These are phyloP conservation scores for Sebastes oblongus DNA, from an alignment of 2,797 vertebrate species.

Conservation along the genomic window DNA sequence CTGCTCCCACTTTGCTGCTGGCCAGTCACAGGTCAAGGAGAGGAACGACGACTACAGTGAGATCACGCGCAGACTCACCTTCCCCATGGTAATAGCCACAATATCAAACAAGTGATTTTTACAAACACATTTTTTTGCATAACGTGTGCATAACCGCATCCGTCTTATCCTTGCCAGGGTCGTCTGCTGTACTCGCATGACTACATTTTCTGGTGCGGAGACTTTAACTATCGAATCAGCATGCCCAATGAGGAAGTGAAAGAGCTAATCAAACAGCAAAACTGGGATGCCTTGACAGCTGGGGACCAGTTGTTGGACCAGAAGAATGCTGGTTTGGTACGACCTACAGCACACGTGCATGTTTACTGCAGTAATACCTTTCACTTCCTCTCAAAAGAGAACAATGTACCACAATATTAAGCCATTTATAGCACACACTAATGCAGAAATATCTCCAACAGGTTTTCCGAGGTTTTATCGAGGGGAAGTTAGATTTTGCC, in stretches of 20 bases:
- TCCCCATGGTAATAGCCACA: slow-evolving; percentile 91
- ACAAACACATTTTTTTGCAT: not conserved
- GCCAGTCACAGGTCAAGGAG: slow-evolving; percentile 98
- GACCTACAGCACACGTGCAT: not conserved
- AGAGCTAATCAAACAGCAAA: slow-evolving; percentile 93
- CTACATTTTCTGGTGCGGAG: slow-evolving; percentile 99
- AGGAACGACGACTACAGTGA: slow-evolving; percentile 96
- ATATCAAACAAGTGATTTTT: not conserved
- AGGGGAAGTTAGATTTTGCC: slow-evolving; percentile 95
- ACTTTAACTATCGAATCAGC: slow-evolving; percentile 97
- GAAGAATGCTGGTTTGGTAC: slow-evolving; percentile 91
- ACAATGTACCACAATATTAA: not conserved
- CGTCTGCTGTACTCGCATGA: slow-evolving; percentile 96
- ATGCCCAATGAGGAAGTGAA: slow-evolving; percentile 97
- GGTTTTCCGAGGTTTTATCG: slow-evolving; percentile 94
- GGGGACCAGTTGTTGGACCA: slow-evolving; percentile 96
- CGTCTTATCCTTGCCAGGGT: slow-evolving; percentile 80
- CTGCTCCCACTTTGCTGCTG: slow-evolving; percentile 98
- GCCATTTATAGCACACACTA: not conserved
- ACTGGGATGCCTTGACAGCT: slow-evolving; percentile 92
- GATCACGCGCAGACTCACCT: slow-evolving; percentile 93
- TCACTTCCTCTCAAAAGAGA: not conserved
- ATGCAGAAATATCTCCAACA: slow-evolving; percentile 53
- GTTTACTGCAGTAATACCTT: not conserved
- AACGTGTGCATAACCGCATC: not conserved